Evolutionary conservation across 2,888 invertebrate species (phyloP), one percentile per base, ranked within the genome.

Genomic region (Cactoblastis cactorum): DNA sequence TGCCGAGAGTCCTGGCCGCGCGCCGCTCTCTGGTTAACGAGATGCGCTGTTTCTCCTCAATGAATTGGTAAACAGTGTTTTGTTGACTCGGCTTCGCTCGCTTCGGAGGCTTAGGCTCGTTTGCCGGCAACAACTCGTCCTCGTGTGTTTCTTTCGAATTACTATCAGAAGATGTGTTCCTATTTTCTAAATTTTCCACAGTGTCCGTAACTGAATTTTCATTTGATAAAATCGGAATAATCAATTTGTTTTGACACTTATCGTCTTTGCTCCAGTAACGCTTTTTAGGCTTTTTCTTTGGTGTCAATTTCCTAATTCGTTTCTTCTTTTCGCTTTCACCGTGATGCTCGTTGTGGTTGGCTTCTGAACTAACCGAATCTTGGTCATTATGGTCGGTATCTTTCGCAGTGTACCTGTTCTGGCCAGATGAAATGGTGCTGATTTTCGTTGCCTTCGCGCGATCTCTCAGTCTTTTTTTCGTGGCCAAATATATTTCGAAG

Each of bases 401-500:
- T 57, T 93, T 91, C 8, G 92, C 90, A 0, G 74, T 60, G 55
- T 71, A 83, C 67, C 74, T 80, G 56, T 84, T 87, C 52, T 82
- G 78, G 11, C 86, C 87, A 51, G 83, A 86, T 8, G 89, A 87
- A 47, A 94, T 93, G 6, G 94, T 93, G 65, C 95, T 94, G 51
- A 95, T 91, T 77, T 95, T 94, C 3, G 96, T 94, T 17, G 96
- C 96, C 67, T 95, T 92, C 24, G 96, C 96, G 18, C 97, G 91
- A 70, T 97, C 96, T 35, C 97, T 88, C 22, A 97, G 83, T 54
- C 98, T 90, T 65, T 96, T 92, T 55, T 96, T 92, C 0, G 98
- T 98, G 1, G 98, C 98, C 63, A 97, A 91, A 81, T 96, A 99
- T 71, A 99, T 98, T 90, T 98, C 97, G 56, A 97, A 92, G 81